Percentiles rank a stretch among this genome's conserved stretches.
phyloP scores from a whole-genome alignment of 92 coral and sea anemone genomes.

The Umimayanthus kanabou region DNA sequence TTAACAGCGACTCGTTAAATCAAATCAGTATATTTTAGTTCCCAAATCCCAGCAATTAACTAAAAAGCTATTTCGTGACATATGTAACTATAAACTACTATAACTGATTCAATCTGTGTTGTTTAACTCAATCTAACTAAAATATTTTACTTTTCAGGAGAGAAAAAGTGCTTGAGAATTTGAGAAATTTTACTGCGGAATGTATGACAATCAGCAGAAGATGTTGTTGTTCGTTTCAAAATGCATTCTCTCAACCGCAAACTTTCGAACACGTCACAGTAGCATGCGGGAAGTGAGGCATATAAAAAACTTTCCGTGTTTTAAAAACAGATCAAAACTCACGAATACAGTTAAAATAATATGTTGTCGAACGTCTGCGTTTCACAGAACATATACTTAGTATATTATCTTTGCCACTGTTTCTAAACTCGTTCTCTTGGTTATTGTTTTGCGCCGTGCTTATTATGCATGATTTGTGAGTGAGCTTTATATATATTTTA shows the following conservation, averaged over 20 bases:
- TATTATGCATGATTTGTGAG: background rate
- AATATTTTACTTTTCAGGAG: no score
- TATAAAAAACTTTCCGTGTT: background rate
- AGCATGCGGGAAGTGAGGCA: background rate
- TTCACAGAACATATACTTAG: background rate
- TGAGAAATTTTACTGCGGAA: no score
- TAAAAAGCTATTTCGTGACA: no score
- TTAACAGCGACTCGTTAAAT: no score
- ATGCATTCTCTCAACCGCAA: conserved; percentile 1
- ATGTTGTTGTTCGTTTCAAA: background rate
- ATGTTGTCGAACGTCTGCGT: background rate
- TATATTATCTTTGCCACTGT: background rate
- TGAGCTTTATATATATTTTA: background rate
- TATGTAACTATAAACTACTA: no score
- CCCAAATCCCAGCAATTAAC: no score
- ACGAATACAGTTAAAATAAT: background rate
- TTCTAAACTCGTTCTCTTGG: no score
- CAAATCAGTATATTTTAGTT: no score
- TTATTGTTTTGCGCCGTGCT: background rate
- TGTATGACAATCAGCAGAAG: background rate
- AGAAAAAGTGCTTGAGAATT: no score
- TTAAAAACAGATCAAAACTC: background rate
- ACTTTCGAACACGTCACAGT: background rate
- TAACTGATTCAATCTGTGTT: no score
- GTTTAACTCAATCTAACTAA: no score